Evolutionary conservation across 2,113 vertebrate species (phyloP), one percentile per base, ranked within the genome.

Genomic region (Esox niger): DNA sequence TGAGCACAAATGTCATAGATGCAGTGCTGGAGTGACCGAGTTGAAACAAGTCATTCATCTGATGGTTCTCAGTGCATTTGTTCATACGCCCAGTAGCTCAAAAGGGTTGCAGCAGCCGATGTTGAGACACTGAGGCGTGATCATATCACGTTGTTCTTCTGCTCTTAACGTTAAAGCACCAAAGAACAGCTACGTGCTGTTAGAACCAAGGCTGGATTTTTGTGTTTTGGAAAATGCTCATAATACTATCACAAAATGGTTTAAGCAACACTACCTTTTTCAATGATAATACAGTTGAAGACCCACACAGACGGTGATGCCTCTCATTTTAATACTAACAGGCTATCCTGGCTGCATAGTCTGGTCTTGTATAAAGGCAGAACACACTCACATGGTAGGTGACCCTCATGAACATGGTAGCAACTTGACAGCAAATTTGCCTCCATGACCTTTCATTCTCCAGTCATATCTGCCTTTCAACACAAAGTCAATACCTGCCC

Each of bases 361-460:
- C 64, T 17, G 68, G 71, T 47, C 80, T 63, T 6, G 26, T 59
- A n/a, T 29, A 59, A 13, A 6, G 64, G 62, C 59, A 67, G 56
- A 21, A 2, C 70, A 6, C 79, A 64, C 38, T 43, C 17, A 15
- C 17, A 76, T 68, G 69, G 76, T 26, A 25, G 69, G 76, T 26
- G 20, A 58, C 56, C 32, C 57, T 56, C 60, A 75, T 13, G 0
- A 75, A 62, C 46, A 66, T 65, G n/a, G 46, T 27, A 30, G 69
- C 63, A 62, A 75, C 17, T 4, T 43, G 25, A 6, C 1, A 20
- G 59, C 60, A 78, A 46, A 68, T 79, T 84, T 75, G 69, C 76
- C 64, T 73, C 66, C 58, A 69, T 38, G 84, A 88, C 81, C 81
- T 85, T 84, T 79, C 74, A 46, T 25, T 32, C 30, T 64, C 47